Evolutionary conservation across 2,113 vertebrate genomes (phyloP), one percentile per base, ranked within the genome.

Genomic region (Microtus richardsoni): DNA sequence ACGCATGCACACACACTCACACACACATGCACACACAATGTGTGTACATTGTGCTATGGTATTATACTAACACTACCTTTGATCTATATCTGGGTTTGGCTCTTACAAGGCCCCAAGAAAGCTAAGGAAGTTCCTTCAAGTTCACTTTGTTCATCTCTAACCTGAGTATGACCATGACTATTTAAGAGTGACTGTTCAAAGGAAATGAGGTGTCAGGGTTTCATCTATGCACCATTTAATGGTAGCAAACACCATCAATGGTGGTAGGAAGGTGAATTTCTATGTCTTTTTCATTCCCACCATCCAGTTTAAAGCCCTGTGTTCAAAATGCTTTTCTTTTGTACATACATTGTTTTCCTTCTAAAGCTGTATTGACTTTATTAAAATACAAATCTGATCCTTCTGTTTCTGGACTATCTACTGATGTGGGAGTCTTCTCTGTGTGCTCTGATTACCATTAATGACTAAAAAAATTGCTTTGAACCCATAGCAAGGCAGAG

Each of bases 351-450:
- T 54, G 21, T 70, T 64, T 93, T 83, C 54, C 33, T 41, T 73
- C 60, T 39, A 93, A 60, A 8, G 2, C 2, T 28, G 44, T 11
- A 78, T 17, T 49, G 44, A 64, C 14, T 41, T 41, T 89, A 79
- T 9, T 74, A 60, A 95, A 91, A 97, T 39, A 86, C 36, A 70
- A 83, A 73, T 88, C 24, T 54, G 70, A 52, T 89, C 36, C 22
- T 47, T 66, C 54, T n/a, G 36, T 30, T 54, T 88, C 52, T 91
- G 12, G 39, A 16, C 44, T 77, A 71, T 14, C 33, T 19, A 62
- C 8, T 39, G 0, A 58, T 58, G 54, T 58, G 19, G 19, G 54
- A 58, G 54, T 58, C 19, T 5, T 7, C 54, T 21, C 54, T 58
- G 54, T 58, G 54, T 58, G 19, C 19, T 58, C 17, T 58, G 19